A percentile compares a stretch with the other conserved stretches of the same genome.
These are phyloP conservation scores for Nomada fucata DNA, from an alignment of 2,888 invertebrate genomes.

Conservation along the genomic window DNA sequence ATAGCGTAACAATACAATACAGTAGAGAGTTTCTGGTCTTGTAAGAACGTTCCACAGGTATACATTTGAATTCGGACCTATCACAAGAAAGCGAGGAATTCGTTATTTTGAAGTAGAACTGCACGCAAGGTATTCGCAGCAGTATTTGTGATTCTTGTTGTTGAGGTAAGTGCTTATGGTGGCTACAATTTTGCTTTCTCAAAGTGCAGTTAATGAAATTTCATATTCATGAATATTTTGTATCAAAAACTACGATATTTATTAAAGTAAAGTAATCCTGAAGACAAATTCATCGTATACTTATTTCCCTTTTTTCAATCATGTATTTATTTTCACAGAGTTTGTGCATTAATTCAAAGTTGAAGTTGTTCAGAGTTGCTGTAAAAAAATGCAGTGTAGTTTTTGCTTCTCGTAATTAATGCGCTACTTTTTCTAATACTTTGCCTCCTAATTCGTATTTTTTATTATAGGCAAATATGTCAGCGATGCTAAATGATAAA, in stretches of 20 bases:
- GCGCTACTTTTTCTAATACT: not conserved
- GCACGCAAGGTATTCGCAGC: not conserved
- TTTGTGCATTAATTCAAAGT: too few species aligned
- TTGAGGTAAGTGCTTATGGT: constrained; percentile 1
- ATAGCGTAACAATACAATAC: too few species aligned
- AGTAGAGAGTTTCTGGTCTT: not conserved
- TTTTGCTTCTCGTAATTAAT: not conserved
- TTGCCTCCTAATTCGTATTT: not conserved
- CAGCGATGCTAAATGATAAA: constrained; percentile 65
- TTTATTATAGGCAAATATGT: constrained; percentile 18
- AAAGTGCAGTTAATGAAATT: not conserved
- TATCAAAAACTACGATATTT: not conserved
- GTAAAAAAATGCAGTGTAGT: not conserved
- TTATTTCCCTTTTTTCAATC: too few species aligned
- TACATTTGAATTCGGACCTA: constrained; percentile 26
- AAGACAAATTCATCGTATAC: not conserved
- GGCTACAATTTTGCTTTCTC: not conserved
- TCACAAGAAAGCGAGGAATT: constrained; percentile 31
- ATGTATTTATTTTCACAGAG: too few species aligned
- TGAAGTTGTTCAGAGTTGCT: too few species aligned
- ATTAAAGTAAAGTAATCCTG: not conserved
- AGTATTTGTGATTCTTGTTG: not conserved
- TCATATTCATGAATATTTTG: not conserved
- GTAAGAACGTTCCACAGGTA: not conserved
- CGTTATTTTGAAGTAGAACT: constrained; percentile 53